Conservation (phyloP, 2,797 vertebrate genomes). For the Ciconia nigra region DNA sequence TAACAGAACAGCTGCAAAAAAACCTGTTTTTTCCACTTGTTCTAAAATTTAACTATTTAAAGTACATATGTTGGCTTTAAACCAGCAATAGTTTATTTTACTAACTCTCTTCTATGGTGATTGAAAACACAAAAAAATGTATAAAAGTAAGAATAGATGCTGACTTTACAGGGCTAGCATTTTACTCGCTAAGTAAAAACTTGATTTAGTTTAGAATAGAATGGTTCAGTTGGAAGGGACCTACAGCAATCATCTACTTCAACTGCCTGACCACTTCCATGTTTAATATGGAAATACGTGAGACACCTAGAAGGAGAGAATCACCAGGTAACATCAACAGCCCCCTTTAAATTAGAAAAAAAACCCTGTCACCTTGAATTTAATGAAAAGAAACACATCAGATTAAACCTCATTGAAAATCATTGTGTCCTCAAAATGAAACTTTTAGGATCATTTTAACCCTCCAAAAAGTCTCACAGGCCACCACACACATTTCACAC, state of each 20-base stretch:
- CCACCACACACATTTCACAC: neutral
- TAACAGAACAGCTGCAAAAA: neutral
- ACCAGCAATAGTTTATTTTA: neutral
- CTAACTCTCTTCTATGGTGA: neutral
- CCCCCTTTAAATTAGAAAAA: neutral
- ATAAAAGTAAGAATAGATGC: neutral
- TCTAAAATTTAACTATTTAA: neutral
- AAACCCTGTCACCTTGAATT: neutral
- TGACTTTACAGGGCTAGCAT: neutral
- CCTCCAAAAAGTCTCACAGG: neutral
- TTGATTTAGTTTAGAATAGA: neutral
- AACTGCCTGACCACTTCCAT: neutral
- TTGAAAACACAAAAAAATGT: neutral
- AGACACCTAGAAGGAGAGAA: neutral
- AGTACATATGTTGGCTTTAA: neutral
- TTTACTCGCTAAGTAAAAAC: neutral
- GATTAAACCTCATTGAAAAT: neutral
- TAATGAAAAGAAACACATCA: neutral
- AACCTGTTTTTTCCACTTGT: neutral
- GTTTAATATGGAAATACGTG: neutral
- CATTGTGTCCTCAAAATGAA: neutral
- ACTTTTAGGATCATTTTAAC: neutral
- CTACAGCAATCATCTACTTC: neutral
- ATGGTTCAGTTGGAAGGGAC: neutral
- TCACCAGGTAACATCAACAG: neutral